Conservation (phyloP, 2,797 vertebrate species). For the Hippoglossus hippoglossus region DNA sequence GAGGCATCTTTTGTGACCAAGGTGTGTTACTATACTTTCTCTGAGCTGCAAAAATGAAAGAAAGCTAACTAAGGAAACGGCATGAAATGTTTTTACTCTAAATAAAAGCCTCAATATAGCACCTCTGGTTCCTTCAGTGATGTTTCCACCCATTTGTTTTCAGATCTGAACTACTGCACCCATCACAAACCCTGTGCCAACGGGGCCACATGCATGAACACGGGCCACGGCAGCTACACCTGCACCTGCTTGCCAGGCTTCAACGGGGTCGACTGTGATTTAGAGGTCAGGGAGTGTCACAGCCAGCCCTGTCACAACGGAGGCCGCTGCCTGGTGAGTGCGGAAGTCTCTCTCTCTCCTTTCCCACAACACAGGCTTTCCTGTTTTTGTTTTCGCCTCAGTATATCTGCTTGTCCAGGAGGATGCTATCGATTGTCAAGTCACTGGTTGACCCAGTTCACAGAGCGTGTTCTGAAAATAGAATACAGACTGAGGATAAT, state of each 20-base stretch:
- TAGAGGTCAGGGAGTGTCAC: slow-evolving; percentile 94
- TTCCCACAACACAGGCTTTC: slow-evolving; percentile 86
- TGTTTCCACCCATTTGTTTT: slow-evolving; percentile 35
- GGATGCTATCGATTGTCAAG: slow-evolving; percentile 83
- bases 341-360: slow-evolving; percentile 80
- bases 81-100: slow-evolving; percentile 1
- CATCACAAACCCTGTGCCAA: slow-evolving; percentile 96
- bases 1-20: slow-evolving; percentile 97
- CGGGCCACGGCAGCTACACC: slow-evolving; percentile 96
- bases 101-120: background rate
- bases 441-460: slow-evolving; percentile 82
- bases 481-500: slow-evolving; percentile 71
- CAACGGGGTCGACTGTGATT: slow-evolving; percentile 92
- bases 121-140: background rate
- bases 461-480: slow-evolving; percentile 79
- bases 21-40: slow-evolving; percentile 55
- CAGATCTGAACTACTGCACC: slow-evolving; percentile 99
- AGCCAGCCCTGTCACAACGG: slow-evolving; percentile 95
- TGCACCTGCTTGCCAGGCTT: slow-evolving; percentile 94
- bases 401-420: slow-evolving; percentile 80
- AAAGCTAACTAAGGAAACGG: slow-evolving; percentile 4
- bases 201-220: slow-evolving; percentile 96
- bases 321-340: slow-evolving; percentile 94
- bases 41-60: background rate
- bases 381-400: slow-evolving; percentile 86